Percentiles rank a stretch among this genome's conserved stretches.
phyloP scores from a whole-genome alignment of 2,113 vertebrate species.

The Chloroceryle aenea region DNA sequence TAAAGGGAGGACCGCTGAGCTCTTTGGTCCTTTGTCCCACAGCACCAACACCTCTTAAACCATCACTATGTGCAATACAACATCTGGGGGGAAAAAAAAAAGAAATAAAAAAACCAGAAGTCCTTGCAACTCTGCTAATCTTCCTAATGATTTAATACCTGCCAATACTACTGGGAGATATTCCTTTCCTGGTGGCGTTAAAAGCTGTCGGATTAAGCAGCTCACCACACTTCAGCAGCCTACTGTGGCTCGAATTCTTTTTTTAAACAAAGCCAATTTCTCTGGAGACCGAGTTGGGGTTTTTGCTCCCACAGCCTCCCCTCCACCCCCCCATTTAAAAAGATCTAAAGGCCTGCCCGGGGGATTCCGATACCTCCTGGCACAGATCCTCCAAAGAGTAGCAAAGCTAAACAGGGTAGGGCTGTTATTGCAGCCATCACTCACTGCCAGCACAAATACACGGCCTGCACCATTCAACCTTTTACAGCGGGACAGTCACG shows the following conservation, averaged over 20 bases:
- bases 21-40: background rate
- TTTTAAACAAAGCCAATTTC: background rate
- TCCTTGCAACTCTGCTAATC: constrained; percentile 19
- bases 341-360: background rate
- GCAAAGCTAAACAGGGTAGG: constrained; percentile 52
- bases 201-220: background rate
- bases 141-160: constrained; percentile 53
- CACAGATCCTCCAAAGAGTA: constrained; percentile 17
- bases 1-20: background rate
- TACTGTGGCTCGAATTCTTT: background rate
- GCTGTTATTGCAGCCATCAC: constrained; percentile 20
- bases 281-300: background rate
- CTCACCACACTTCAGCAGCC: constrained; percentile 19
- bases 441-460: constrained; percentile 60
- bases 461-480: constrained; percentile 31
- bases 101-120: background rate
- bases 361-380: constrained; percentile 43
- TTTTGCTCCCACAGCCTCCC: background rate
- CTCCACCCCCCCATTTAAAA: background rate
- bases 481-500: background rate
- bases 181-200: constrained; percentile 23
- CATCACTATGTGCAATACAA: background rate
- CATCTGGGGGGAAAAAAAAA: background rate
- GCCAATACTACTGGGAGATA: background rate
- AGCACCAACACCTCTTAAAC: background rate